Conservation (phyloP, 2,888 invertebrate species). For the Tetramorium bicarinatum region DNA sequence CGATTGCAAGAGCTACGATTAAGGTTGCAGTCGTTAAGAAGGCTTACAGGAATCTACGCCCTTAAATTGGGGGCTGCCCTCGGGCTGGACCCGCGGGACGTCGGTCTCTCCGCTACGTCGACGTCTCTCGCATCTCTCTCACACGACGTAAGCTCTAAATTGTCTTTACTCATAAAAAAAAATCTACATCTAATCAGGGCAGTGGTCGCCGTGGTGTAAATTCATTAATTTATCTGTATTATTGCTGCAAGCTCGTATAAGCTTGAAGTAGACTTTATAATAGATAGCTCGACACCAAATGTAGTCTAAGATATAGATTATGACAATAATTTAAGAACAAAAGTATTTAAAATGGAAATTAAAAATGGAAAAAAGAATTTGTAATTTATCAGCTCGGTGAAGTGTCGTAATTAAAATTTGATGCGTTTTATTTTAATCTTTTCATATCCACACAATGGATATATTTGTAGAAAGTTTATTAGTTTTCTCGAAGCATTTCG, state of each 20-base stretch:
- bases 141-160: constrained; percentile 84
- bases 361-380: background rate
- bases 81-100: constrained; percentile 90
- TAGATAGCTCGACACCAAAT: background rate
- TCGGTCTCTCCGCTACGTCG: constrained; percentile 85
- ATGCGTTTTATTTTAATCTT: constrained; percentile 4
- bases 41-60: constrained; percentile 94
- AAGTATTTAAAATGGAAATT: background rate
- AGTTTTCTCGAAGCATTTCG: background rate
- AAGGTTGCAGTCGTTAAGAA: constrained; percentile 93
- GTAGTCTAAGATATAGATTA: background rate
- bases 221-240: constrained; percentile 14
- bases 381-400: background rate
- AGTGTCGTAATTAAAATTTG: background rate
- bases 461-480: background rate
- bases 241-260: background rate
- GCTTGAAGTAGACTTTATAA: constrained; percentile 15
- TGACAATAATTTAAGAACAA: background rate
- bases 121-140: constrained; percentile 86
- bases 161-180: background rate
- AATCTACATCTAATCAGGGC: constrained; percentile 5
- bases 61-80: constrained; percentile 93
- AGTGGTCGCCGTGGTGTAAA: background rate
- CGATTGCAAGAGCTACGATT: constrained; percentile 93
- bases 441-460: background rate